Conservation (phyloP, 2,888 invertebrate species). For the Galeopsomyia nigrocyanea region DNA sequence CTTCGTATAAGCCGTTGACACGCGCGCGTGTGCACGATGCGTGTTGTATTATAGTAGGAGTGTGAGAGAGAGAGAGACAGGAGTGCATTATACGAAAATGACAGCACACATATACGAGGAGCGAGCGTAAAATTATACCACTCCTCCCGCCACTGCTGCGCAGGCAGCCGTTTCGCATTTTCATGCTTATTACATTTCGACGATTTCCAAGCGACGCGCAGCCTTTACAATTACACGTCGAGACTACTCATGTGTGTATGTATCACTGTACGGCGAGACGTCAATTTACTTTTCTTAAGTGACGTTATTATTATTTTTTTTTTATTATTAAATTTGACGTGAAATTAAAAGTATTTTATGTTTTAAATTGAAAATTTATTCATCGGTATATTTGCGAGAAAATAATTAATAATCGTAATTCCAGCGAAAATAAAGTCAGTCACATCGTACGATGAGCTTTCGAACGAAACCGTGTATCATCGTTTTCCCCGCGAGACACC, state of each 20-base stretch:
- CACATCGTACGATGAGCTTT: constrained; percentile 38
- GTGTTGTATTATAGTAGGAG: constrained; percentile 6
- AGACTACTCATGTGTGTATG: no score
- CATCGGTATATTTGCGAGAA: no score
- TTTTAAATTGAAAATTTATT: no score
- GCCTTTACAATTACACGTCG: no score
- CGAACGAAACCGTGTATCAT: constrained; percentile 39
- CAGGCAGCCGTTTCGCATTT: constrained; percentile 37
- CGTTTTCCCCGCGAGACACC: constrained; percentile 14
- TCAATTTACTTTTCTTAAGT: no score
- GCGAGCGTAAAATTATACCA: constrained; percentile 38
- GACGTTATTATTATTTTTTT: no score
- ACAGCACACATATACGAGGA: constrained; percentile 8
- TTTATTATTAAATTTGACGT: no score
- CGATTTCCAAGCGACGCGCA: neutral
- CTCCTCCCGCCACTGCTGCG: neutral
- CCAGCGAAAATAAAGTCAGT: constrained; percentile 7
- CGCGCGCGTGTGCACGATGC: neutral
- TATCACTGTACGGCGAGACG: no score
- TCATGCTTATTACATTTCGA: constrained; percentile 38
- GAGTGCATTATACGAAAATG: constrained; percentile 42
- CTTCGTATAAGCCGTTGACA: constrained; percentile 43
- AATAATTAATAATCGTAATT: no score
- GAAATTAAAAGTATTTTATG: no score
- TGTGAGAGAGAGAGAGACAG: neutral